Percentiles rank a stretch among this genome's conserved stretches.
These are phyloP conservation scores for Plectrocnemia conspersa DNA, from an alignment of 1,140 invertebrate species.

Conservation along the genomic window DNA sequence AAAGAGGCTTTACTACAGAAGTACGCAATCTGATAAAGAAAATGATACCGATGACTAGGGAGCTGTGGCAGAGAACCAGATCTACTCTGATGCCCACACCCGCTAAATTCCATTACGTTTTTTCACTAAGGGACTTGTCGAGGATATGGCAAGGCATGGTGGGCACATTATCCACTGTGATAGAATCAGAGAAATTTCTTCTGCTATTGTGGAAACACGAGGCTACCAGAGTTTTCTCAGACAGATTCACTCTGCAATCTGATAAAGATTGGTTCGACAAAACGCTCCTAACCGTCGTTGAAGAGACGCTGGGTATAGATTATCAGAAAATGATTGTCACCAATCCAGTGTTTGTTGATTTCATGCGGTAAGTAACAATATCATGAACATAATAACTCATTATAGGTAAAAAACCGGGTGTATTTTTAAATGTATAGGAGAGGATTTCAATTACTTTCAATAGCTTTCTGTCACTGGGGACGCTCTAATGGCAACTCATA, in stretches of 20 bases:
- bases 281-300: slow-evolving; percentile 60
- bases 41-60: slow-evolving; percentile 80
- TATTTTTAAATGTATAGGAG: too few relatives aligned
- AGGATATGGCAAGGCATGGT: slow-evolving; percentile 97
- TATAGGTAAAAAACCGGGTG: too few relatives aligned
- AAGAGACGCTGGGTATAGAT: slow-evolving; percentile 62
- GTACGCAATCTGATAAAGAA: slow-evolving; percentile 77
- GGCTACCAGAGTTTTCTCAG: slow-evolving; percentile 85
- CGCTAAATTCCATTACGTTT: slow-evolving; percentile 96
- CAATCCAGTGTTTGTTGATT: slow-evolving; percentile 84
- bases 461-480: too few relatives aligned
- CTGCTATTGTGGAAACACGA: slow-evolving; percentile 95
- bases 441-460: too few relatives aligned
- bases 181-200: slow-evolving; percentile 73
- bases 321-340: slow-evolving; percentile 66
- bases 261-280: slow-evolving; percentile 81
- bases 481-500: too few relatives aligned
- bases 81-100: slow-evolving; percentile 84
- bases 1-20: slow-evolving; percentile 79
- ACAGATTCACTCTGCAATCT: slow-evolving; percentile 72
- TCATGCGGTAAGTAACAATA: slow-evolving; percentile 73
- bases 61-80: slow-evolving; percentile 83
- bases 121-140: slow-evolving; percentile 89
- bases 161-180: slow-evolving; percentile 80
- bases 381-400: too few relatives aligned